Base-by-base conservation (phyloP, 1,140 invertebrate species). In the Schlechtendalia chinensis region DNA sequence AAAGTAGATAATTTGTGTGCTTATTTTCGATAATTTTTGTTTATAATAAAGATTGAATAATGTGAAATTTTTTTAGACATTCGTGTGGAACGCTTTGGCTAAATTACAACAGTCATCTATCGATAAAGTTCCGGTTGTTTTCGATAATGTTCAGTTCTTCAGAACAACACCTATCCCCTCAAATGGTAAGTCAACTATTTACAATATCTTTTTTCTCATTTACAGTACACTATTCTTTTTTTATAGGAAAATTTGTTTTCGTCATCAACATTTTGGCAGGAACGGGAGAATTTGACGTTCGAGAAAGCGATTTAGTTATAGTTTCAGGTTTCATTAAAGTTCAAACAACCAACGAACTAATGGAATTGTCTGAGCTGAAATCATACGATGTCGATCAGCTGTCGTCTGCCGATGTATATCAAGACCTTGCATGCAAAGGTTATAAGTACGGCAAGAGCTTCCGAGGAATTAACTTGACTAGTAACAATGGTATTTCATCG, bases 131-230 rank as follows among this genome's bases (percentile, higher is more conserved):
- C 72, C 81, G 0, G 45, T 81, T 10, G 72, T 77, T 0, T 65
- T 81, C 16, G 74, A 81, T 14, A 79, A 81, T 11, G 72, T 81
- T 54, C 72, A 81, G 58, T 53, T 81, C 5, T 69, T 59, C n/a
- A 63, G 22, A 79, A 29, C 10, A 45, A 50, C 24, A 1, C 56
- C 75, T 50, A 63, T 79, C 0, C 75, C 75, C 1, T 19, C 32
- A 59, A 79, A 29, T 8, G 75, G 75, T 63, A 79, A 59, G 17
- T 61, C 1, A 1, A 45, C n/a, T 29, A 45, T 29, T 45, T 8
- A 10, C 1, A 27, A 27, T 8, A 8, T 14, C 5, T 50, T 10
- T n/a, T 61, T 5, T 24, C 19, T 12, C 1, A 22, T 22, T 45
- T 16, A 45, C 12, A 10, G 6, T 10, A 11, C 8, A 29, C 1